Evolutionary conservation across 2,888 invertebrate genomes (phyloP).

Genomic region (Drosophila putrida): DNA sequence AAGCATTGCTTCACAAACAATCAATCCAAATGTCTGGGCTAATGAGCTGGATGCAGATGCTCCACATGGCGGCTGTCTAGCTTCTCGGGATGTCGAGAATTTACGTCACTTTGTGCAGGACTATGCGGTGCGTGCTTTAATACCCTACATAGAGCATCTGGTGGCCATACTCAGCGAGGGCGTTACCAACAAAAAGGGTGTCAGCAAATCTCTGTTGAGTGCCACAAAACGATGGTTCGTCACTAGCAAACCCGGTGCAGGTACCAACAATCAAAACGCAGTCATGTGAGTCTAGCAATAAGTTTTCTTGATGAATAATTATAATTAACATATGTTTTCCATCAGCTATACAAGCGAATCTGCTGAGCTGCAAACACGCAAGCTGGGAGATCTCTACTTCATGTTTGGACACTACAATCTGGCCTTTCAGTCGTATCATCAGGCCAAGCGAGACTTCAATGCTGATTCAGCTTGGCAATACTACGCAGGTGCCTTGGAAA

Average conservation of each 20-base stretch:
- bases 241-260: conserved; percentile 93
- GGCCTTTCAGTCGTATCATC: conserved; percentile 95
- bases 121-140: conserved; percentile 93
- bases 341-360: conserved; percentile 92
- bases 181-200: conserved; percentile 94
- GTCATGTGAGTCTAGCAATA: conserved; percentile 90
- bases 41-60: conserved; percentile 87
- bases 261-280: conserved; percentile 89
- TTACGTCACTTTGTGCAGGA: conserved; percentile 94
- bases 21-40: conserved; percentile 87
- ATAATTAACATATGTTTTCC: not conserved
- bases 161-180: conserved; percentile 92
- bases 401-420: conserved; percentile 97
- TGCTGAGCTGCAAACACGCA: conserved; percentile 96
- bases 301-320: not conserved
- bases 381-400: conserved; percentile 97
- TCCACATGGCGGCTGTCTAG: conserved; percentile 91
- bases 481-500: conserved; percentile 98
- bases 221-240: conserved; percentile 98
- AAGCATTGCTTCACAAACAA: conserved; percentile 86
- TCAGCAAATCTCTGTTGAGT: conserved; percentile 96
- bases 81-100: conserved; percentile 93
- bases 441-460: conserved; percentile 98
- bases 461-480: conserved; percentile 99
- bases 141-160: conserved; percentile 97